Evolutionary conservation across 2,113 vertebrate genomes (phyloP).

Genomic region (Myiagra hebetior): DNA sequence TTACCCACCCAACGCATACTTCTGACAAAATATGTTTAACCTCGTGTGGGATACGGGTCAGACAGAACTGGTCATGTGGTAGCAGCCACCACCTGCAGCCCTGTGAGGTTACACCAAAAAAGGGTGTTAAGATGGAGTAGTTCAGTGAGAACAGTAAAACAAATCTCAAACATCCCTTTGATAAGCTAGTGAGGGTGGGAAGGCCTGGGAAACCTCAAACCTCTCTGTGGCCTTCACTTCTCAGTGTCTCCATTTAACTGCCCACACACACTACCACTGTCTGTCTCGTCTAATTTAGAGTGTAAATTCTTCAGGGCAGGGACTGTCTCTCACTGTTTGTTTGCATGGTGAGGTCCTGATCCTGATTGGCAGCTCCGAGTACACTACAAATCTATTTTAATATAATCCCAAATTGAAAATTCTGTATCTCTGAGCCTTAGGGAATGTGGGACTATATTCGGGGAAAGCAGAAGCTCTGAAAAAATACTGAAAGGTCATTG

Average conservation of each 20-base stretch:
- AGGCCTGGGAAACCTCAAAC: background rate
- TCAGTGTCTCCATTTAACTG: background rate
- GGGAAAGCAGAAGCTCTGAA: slow-evolving; percentile 7
- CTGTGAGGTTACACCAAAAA: background rate
- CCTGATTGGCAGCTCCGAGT: slow-evolving; percentile 35
- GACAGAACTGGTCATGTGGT: background rate
- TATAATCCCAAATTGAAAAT: slow-evolving; percentile 54
- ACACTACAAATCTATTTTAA: slow-evolving; percentile 57
- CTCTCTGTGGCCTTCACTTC: background rate
- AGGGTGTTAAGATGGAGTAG: background rate
- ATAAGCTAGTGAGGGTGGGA: background rate
- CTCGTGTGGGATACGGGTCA: background rate
- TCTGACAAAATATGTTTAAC: background rate
- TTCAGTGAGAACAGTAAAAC: background rate
- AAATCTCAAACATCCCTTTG: background rate
- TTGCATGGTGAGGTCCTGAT: slow-evolving; percentile 43
- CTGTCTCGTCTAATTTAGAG: slow-evolving; percentile 42
- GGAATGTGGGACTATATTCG: background rate
- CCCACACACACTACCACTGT: background rate
- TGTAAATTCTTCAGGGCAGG: slow-evolving; percentile 45
- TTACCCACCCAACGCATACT: background rate
- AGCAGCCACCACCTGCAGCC: background rate
- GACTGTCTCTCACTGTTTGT: slow-evolving; percentile 11
- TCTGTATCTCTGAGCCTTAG: slow-evolving; percentile 26
- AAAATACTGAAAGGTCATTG: slow-evolving; percentile 40